These are phyloP conservation scores for Paratilapia polleni DNA, from an alignment of 2,113 vertebrate genomes.

Conservation along the genomic window DNA sequence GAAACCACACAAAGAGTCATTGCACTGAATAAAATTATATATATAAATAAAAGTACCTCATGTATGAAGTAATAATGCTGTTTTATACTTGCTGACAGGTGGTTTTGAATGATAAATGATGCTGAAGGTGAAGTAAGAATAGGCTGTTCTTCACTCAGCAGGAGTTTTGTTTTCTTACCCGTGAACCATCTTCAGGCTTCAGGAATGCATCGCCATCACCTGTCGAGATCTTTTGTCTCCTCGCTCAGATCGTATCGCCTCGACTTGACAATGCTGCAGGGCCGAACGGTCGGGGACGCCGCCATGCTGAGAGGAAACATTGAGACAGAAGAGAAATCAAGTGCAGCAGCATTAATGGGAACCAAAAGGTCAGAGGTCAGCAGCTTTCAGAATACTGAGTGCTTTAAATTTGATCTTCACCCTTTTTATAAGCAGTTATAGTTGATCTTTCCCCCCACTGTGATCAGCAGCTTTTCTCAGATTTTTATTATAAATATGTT, in stretches of 20 bases:
- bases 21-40: neutral
- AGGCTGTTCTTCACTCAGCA: neutral
- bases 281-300: neutral
- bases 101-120: neutral
- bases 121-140: fast-evolving
- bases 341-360: neutral
- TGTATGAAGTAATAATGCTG: no score
- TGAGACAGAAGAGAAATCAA: neutral
- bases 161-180: neutral
- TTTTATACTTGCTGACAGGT: no score
- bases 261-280: conserved; percentile 2
- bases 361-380: conserved; percentile 10
- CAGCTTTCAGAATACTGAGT: neutral
- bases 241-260: neutral
- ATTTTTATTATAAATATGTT: neutral
- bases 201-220: neutral
- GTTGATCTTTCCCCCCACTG: neutral
- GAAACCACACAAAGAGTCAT: no score
- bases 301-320: neutral
- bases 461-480: neutral
- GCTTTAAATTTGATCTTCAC: neutral
- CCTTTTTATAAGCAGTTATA: neutral
- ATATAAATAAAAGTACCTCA: neutral
- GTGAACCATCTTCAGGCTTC: neutral
- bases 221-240: neutral